Evolutionary conservation across 1,140 invertebrate species (phyloP), one percentile per base, ranked within the genome.

Genomic region (Drosophila insularis): DNA sequence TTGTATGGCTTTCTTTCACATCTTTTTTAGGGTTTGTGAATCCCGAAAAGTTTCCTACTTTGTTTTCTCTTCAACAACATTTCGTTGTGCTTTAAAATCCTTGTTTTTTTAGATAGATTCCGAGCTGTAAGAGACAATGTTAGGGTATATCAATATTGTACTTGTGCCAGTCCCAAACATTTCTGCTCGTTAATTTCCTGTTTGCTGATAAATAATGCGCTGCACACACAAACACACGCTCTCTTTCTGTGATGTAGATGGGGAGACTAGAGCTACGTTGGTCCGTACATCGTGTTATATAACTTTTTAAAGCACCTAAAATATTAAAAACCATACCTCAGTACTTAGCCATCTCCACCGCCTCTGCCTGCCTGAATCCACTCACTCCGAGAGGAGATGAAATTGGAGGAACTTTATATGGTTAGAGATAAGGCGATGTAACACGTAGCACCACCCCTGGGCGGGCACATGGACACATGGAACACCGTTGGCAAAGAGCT

Each of bases 131-230:
- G 35, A 37, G 23, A 7, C 5, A 23, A n/a, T 14, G n/a, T 58
- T n/a, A 50, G 40, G 17, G 73, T 63, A 75, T 31, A 31, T 8
- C 53, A 6, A 1, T 14, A 32, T 35, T 59, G 53, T 35, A 14
- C 4, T 40, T 46, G 7, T n/a, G 8, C 1, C 19, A 40, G 54
- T 37, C 77, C 63, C 21, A 27, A 46, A 4, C 13, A 55, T 63
- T 19, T 19, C 14, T n/a, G 72, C 64, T 68, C 68, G 64, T 74
- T 89, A 89, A 89, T 89, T 89, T 89, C 84, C 84, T 89, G 84
- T 89, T 82, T 89, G 84, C 80, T 84, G 84, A 89, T 89, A 89
- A 89, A 89, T 89, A 89, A 89, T 89, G 73, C 67, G 32, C 37
- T 50, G 13, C 21, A 40, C 43, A 53, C 63, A 68, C 55, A 68